These are phyloP conservation scores for Poeciliopsis gracilis DNA, from an alignment of 2,797 vertebrate genomes.

Conservation along the genomic window DNA sequence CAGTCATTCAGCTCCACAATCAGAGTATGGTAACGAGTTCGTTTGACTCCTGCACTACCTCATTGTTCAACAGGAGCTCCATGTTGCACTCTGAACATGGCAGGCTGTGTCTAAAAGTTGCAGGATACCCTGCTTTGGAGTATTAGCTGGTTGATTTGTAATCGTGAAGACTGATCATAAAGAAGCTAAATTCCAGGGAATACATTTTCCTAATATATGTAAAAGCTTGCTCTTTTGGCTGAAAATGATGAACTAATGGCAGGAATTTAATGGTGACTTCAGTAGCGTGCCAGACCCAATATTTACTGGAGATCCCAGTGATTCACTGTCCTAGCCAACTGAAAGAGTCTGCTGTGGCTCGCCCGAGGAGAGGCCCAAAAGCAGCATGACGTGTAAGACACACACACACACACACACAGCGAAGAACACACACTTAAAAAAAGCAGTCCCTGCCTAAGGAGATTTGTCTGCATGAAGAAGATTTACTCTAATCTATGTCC, in stretches of 20 bases:
- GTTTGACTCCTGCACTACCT: neutral
- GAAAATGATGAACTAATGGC: slow-evolving; percentile 8
- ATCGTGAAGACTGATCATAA: neutral
- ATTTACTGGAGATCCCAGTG: slow-evolving; percentile 34
- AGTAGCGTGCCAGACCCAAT: slow-evolving; percentile 14
- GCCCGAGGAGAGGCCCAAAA: slow-evolving; percentile 38
- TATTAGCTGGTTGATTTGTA: neutral
- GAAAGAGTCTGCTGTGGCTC: slow-evolving; percentile 30
- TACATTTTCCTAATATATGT: neutral
- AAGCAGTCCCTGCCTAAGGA: slow-evolving; percentile 11
- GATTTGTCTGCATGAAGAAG: slow-evolving; percentile 13
- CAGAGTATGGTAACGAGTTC: no score
- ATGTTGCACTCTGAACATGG: neutral
- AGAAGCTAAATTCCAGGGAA: neutral
- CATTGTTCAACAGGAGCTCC: neutral
- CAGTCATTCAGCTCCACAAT: no score
- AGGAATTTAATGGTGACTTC: neutral
- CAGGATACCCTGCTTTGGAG: no score
- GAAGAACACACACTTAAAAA: neutral
- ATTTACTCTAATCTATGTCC: slow-evolving; percentile 28
- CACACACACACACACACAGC: neutral
- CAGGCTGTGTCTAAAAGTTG: no score
- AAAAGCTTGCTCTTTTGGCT: neutral
- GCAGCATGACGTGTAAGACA: slow-evolving; percentile 23
- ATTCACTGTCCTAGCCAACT: slow-evolving; percentile 28